Evolutionary conservation across 2,888 invertebrate genomes (phyloP).

Genomic region (Trissoscelio sp.): DNA sequence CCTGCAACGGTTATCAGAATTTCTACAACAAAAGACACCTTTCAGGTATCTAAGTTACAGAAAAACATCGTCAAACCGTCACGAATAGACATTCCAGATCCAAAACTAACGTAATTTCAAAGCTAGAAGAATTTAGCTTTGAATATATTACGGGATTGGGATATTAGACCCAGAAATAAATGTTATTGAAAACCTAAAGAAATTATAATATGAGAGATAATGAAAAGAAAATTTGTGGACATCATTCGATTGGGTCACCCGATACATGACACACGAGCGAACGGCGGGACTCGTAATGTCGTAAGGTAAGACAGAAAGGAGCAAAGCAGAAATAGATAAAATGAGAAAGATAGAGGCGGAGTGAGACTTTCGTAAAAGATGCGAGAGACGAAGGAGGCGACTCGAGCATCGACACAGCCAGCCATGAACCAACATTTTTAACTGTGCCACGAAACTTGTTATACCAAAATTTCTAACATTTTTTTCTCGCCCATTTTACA

Average conservation of each 20-base stretch:
- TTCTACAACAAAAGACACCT: not conserved
- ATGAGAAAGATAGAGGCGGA: constrained; percentile 47
- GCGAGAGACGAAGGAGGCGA: constrained; percentile 62
- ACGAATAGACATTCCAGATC: no score
- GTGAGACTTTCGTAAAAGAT: constrained; percentile 66
- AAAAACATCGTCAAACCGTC: no score
- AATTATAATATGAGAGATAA: not conserved
- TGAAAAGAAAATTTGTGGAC: constrained; percentile 43
- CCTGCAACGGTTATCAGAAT: not conserved
- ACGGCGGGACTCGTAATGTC: constrained; percentile 62
- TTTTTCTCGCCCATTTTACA: no score
- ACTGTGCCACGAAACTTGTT: constrained; percentile 45
- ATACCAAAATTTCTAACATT: constrained; percentile 32
- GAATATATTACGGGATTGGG: no score
- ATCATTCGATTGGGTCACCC: constrained; percentile 65
- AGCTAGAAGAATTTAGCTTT: no score
- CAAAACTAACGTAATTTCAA: no score
- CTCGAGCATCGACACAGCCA: constrained; percentile 49
- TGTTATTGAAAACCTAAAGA: not conserved
- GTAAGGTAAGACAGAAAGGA: constrained; percentile 67
- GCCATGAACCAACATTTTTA: constrained; percentile 45
- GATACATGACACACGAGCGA: constrained; percentile 68
- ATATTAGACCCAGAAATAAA: no score
- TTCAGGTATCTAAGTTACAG: not conserved
- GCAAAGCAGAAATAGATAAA: constrained; percentile 65